Evolutionary conservation across 1,140 invertebrate species (phyloP), one percentile per base, ranked within the genome.

Genomic region (Brachionus angularis): DNA sequence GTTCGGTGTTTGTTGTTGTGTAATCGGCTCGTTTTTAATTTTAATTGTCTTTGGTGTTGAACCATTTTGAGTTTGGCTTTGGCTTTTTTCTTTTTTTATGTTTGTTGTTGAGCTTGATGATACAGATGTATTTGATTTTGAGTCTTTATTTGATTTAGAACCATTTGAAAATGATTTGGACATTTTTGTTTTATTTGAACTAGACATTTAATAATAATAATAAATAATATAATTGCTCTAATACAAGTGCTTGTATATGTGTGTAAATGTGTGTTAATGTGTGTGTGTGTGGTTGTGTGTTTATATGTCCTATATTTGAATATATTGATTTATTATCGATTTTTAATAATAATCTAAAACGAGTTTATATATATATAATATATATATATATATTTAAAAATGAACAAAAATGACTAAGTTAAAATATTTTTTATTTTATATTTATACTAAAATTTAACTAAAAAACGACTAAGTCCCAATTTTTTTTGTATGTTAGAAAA

Each of bases 381-480:
- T 14, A 50, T 14, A 50, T 25, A 50, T 3, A n/a, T 42, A 18
- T 27, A 53, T 21, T 53, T 4, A n/a, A 29, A 1, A 7, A 16
- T 1, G 36, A 31, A 53, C 29, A 58, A 58, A 58, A 58, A 58
- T 34, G 53, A 58, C 53, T 58, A 58, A 58, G 53, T 58, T 34
- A 36, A n/a, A n/a, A n/a, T n/a, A n/a, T n/a, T n/a, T n/a, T n/a
- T n/a, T n/a, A 16, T 58, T 34, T 31, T 39, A 34, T 58, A 58
- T 58, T 58, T 58, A 58, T 58, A 58, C 53, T 58, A 16, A 34
- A 39, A 58, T 39, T 39, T 25, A 39, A 58, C 34, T n/a, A n/a
- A 58, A 58, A 58, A 58, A 58, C 53, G 53, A 58, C 53, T 58
- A 58, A 58, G 53, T 58, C 53, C 53, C 53, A 58, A 58, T 58